Evolutionary conservation across 2,888 invertebrate genomes (phyloP), one percentile per base, ranked within the genome.

Genomic region (Drosophila parthenogenetica): DNA sequence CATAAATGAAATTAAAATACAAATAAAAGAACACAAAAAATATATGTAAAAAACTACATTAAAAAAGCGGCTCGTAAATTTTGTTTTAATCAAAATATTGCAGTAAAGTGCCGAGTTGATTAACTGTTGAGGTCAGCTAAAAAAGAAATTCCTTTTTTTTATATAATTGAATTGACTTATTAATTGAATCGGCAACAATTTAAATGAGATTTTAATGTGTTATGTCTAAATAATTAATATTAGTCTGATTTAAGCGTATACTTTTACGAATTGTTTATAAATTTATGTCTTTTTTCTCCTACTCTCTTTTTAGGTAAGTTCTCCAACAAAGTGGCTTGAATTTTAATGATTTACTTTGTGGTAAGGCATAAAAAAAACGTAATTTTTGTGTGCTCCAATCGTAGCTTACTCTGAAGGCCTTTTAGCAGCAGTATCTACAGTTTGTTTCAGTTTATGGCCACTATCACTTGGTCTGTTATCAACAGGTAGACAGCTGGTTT

Each of bases 301-400:
- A 0, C 2, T 85, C 49, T 82, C 71, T 45, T 87, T 83, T 5
- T 51, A 88, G 83, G 83, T 83, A 83, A 83, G 82, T 83, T 70
- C 25, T 14, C 13, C 35, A 1, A 22, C 29, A 35, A 11, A 40
- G 29, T 37, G 57, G 45, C 49, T 73, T 32, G 49, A 46, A 45
- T 62, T 64, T 62, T 49, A 79, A 67, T 64, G 55, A 60, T 69
- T 35, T 11, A 2, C 2, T 35, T 35, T 35, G 11, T 13, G 88
- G 86, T 87, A 82, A 82, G 73, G 77, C 35, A 49, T 50, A 42
- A 55, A 46, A 58, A 22, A 19, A 19, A 2, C 3, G 19, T n/a
- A 19, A 19, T 19, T 19, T 19, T 19, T 19, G 19, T 19, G 19
- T 19, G 3, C 19, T 19, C 3, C 19, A 19, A 3, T 19, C n/a